These are phyloP conservation scores for Pyrocoelia pectoralis DNA, from an alignment of 2,888 invertebrate genomes.

Conservation along the genomic window DNA sequence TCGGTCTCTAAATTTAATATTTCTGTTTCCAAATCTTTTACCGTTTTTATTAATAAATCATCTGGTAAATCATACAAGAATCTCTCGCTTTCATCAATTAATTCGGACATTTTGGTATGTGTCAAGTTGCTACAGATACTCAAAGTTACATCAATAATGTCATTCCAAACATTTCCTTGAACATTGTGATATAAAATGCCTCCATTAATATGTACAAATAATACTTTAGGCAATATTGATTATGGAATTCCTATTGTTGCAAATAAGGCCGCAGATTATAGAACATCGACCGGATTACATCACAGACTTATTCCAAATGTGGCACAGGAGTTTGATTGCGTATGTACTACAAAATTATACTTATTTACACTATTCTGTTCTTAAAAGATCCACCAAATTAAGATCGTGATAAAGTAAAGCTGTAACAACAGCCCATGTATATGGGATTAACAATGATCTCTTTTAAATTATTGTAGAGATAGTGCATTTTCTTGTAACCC, in stretches of 20 bases:
- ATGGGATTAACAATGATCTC: too few relatives aligned
- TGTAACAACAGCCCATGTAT: too few relatives aligned
- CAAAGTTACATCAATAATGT: constrained; percentile 2
- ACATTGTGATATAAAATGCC: too few relatives aligned
- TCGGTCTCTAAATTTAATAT: constrained; percentile 43
- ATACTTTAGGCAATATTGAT: constrained; percentile 50
- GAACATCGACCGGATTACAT: constrained; percentile 49
- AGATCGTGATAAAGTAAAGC: too few relatives aligned
- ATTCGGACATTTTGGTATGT: not conserved
- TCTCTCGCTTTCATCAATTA: not conserved
- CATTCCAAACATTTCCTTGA: not conserved
- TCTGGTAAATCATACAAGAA: constrained; percentile 41
- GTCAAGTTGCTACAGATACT: constrained; percentile 3
- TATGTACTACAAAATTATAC: constrained; percentile 40
- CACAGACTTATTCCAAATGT: constrained; percentile 49
- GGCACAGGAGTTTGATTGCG: constrained; percentile 53
- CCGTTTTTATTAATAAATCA: constrained; percentile 39
- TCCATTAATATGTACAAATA: constrained; percentile 48
- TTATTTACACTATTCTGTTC: too few relatives aligned
- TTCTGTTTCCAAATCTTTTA: constrained; percentile 41
- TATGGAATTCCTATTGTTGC: constrained; percentile 53
- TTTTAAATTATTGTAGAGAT: too few relatives aligned
- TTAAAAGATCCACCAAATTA: too few relatives aligned
- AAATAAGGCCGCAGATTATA: constrained; percentile 52
- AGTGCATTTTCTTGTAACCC: too few relatives aligned